Conservation (phyloP, 2,888 invertebrate genomes). For the Sminthurides aquaticus region DNA sequence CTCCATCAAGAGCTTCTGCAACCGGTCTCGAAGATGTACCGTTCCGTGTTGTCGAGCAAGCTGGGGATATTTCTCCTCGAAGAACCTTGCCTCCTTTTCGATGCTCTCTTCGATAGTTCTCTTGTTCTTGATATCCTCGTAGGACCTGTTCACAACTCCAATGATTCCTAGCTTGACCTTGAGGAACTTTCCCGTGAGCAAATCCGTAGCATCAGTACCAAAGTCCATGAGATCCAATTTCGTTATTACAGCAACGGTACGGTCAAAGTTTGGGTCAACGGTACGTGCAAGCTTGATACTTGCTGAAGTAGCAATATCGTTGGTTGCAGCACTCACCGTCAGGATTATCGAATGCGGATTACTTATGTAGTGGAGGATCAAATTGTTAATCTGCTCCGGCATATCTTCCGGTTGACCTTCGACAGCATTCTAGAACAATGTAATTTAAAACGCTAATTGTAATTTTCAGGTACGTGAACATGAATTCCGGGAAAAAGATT, state of each 20-base stretch:
- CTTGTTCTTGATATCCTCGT: too few species aligned
- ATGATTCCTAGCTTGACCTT: slow-evolving; percentile 98
- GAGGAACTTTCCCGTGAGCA: slow-evolving; percentile 90
- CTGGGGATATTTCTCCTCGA: too few species aligned
- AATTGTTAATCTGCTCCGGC: slow-evolving; percentile 81
- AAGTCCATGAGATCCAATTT: slow-evolving; percentile 99
- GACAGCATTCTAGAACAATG: slow-evolving; percentile 57
- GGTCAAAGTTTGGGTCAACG: slow-evolving; percentile 83
- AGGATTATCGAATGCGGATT: slow-evolving; percentile 98
- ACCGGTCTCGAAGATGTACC: too few species aligned
- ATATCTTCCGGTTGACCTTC: slow-evolving; percentile 99
- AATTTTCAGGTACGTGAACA: too few species aligned
- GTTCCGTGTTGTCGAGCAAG: too few species aligned
- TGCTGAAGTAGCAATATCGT: slow-evolving; percentile 98
- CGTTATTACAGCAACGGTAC: slow-evolving; percentile 94
- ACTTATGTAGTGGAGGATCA: slow-evolving; percentile 80
- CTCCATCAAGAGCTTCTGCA: background rate
- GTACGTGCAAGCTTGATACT: slow-evolving; percentile 92
- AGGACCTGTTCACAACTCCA: too few species aligned
- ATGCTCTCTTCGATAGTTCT: too few species aligned
- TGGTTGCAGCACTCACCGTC: slow-evolving; percentile 95
- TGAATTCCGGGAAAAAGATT: too few species aligned
- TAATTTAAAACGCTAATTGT: background rate
- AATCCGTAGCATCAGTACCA: slow-evolving; percentile 97
- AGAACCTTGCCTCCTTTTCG: too few species aligned